Evolutionary conservation across 1,140 invertebrate species (phyloP).

Genomic region (Holotrichia oblita): DNA sequence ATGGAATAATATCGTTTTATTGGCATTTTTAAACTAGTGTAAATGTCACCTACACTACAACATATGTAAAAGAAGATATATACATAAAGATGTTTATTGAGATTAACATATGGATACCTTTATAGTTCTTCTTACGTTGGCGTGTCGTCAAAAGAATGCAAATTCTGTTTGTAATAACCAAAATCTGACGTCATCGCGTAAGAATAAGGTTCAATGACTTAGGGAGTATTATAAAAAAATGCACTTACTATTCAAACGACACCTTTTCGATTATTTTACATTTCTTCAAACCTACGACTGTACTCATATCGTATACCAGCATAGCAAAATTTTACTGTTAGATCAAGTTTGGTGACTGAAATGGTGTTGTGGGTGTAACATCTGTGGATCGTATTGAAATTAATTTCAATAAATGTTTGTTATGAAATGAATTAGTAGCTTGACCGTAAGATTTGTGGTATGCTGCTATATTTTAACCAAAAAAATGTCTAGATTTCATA

Average conservation of each 20-base stretch:
- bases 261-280: conserved; percentile 2
- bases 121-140: conserved; percentile 2
- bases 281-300: conserved; percentile 1
- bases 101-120: not conserved
- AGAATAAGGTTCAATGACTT: not conserved
- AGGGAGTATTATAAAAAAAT: not conserved
- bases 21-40: not conserved
- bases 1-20: conserved; percentile 1
- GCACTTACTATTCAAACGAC: not conserved
- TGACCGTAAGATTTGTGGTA: no score
- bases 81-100: not conserved
- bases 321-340: no score
- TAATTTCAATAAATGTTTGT: no score
- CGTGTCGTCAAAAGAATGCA: not conserved
- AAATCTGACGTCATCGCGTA: not conserved
- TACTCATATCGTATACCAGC: not conserved
- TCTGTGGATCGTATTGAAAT: no score
- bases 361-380: no score
- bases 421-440: no score
- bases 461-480: no score
- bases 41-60: no score
- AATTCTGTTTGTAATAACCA: conserved; percentile 13
- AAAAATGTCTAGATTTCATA: no score
- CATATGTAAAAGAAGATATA: not conserved
- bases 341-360: no score